Percentiles rank a stretch among this genome's conserved stretches.
Evolutionary conservation across 2,888 invertebrate genomes (phyloP).

Genomic region (Eurytoma californica): DNA sequence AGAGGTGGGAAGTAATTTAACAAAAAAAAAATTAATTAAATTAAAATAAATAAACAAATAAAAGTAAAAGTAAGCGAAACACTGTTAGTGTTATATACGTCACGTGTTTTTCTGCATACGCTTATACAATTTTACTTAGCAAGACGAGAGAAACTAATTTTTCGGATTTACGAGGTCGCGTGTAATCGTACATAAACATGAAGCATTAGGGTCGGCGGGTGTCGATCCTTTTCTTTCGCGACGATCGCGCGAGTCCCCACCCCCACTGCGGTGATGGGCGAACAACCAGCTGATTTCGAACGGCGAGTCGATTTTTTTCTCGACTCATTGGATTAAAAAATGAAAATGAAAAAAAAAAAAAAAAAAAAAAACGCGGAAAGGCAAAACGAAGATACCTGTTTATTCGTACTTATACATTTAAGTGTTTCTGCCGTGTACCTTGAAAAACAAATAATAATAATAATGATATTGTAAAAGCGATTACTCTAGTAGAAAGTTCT

Average conservation of each 20-base stretch:
- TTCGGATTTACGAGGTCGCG: background rate
- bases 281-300: background rate
- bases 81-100: conserved; percentile 61
- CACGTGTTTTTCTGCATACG: conserved; percentile 64
- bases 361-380: conserved; percentile 19
- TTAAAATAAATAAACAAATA: background rate
- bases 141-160: background rate
- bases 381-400: conserved; percentile 61
- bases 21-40: too few relatives aligned
- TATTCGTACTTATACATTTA: conserved; percentile 64
- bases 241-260: too few relatives aligned
- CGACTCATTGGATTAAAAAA: conserved; percentile 14
- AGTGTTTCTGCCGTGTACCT: conserved; percentile 66
- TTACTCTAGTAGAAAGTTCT: conserved; percentile 29
- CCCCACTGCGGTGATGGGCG: background rate
- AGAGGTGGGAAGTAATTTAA: too few relatives aligned
- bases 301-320: conserved; percentile 39
- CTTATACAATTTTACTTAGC: conserved; percentile 56
- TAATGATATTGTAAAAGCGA: conserved; percentile 27
- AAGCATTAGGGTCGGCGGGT: too few relatives aligned
- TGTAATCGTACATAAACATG: too few relatives aligned
- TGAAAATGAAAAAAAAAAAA: conserved; percentile 8
- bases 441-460: conserved; percentile 35
- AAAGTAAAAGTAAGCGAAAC: conserved; percentile 57
- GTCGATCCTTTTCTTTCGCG: too few relatives aligned